Evolutionary conservation across 2,888 invertebrate species (phyloP).

Genomic region (Ethmia dodecea): DNA sequence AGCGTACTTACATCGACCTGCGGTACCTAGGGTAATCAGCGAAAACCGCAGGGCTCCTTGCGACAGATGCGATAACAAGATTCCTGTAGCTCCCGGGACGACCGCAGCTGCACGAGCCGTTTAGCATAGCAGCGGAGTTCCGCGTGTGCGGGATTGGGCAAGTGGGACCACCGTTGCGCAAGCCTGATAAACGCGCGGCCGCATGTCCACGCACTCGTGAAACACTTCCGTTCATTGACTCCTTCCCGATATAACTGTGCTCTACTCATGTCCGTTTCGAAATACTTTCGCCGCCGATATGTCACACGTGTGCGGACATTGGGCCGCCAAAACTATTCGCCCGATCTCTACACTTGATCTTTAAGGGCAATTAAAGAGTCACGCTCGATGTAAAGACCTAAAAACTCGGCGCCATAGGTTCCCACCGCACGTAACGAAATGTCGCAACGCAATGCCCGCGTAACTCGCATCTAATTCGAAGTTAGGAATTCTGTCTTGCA

Average conservation of each 20-base stretch:
- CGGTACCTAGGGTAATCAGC: constrained; percentile 24
- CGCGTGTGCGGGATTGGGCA: constrained; percentile 54
- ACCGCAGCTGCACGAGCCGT: constrained; percentile 41
- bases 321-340: constrained; percentile 26
- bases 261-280: constrained; percentile 52
- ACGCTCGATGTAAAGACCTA: constrained; percentile 31
- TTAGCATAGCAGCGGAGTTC: constrained; percentile 34
- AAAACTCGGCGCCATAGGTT: constrained; percentile 27
- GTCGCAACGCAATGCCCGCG: constrained; percentile 35
- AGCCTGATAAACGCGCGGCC: constrained; percentile 62
- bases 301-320: constrained; percentile 41
- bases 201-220: constrained; percentile 68
- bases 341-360: constrained; percentile 42
- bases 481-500: constrained; percentile 46
- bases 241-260: constrained; percentile 68
- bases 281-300: constrained; percentile 52
- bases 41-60: constrained; percentile 42
- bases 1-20: constrained; percentile 51
- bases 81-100: constrained; percentile 35
- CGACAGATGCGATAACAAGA: constrained; percentile 52
- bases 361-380: constrained; percentile 41
- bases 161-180: constrained; percentile 60
- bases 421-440: constrained; percentile 22
- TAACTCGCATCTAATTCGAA: constrained; percentile 32
- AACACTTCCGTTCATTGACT: constrained; percentile 77